Conservation (phyloP, 2,888 invertebrate species). For the Tyria jacobaeae region DNA sequence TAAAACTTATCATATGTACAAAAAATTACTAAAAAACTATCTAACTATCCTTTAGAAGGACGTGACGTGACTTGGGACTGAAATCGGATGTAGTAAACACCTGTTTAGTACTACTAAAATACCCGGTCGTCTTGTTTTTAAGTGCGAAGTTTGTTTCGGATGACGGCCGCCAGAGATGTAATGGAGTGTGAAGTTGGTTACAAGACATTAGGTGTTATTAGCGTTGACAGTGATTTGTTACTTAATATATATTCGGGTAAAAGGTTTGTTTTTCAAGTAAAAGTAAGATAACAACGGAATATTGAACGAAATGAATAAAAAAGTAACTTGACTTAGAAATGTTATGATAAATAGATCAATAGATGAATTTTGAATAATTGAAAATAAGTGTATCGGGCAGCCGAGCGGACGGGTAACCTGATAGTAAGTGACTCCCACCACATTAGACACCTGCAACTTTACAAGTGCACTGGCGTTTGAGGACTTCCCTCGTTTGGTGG, state of each 20-base stretch:
- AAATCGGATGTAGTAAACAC: slow-evolving; percentile 10
- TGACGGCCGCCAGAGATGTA: slow-evolving; percentile 5
- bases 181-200: slow-evolving; percentile 5
- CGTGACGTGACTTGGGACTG: slow-evolving; percentile 14
- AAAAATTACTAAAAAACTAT: too few relatives aligned
- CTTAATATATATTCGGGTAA: not conserved
- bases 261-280: not conserved
- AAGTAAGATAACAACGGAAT: not conserved
- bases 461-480: too few relatives aligned
- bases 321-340: not conserved
- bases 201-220: slow-evolving; percentile 4
- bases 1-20: too few relatives aligned
- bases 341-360: not conserved
- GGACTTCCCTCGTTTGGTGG: too few relatives aligned
- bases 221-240: not conserved
- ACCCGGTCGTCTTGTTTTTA: slow-evolving; percentile 16
- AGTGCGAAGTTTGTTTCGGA: slow-evolving; percentile 11
- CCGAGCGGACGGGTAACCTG: too few relatives aligned
- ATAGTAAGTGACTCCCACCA: too few relatives aligned
- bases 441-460: too few relatives aligned
- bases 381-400: too few relatives aligned
- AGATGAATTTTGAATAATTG: too few relatives aligned
- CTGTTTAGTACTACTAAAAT: too few relatives aligned
- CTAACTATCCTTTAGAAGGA: slow-evolving; percentile 11
- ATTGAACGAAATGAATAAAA: not conserved